Percentiles rank a stretch among this genome's conserved stretches.
Conservation (phyloP, 2,888 invertebrate genomes). For the Ophion ventricosus region DNA sequence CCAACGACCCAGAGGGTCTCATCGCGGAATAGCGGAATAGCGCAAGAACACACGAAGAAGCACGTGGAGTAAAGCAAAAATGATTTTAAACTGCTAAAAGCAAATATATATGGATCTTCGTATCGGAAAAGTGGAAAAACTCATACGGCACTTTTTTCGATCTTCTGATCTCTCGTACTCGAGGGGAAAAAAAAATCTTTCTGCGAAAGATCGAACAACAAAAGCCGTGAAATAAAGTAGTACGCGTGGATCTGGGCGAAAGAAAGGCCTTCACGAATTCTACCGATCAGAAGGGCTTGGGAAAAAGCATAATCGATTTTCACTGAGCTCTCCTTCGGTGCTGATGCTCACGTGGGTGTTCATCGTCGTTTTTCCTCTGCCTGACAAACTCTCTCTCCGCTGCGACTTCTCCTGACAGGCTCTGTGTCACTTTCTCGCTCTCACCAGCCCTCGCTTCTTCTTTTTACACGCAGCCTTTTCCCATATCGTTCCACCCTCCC, state of each 20-base stretch:
- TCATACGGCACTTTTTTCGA: too few relatives aligned
- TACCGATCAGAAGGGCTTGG: constrained; percentile 23
- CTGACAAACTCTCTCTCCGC: constrained; percentile 36
- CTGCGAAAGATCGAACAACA: constrained; percentile 32
- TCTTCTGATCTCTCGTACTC: neutral
- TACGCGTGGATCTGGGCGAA: constrained; percentile 35
- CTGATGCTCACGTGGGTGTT: constrained; percentile 7
- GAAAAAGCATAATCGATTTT: constrained; percentile 59
- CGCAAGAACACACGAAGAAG: too few relatives aligned
- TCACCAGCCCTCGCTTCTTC: neutral
- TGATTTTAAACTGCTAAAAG: too few relatives aligned
- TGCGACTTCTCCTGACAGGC: neutral
- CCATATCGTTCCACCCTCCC: constrained; percentile 54
- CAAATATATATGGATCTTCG: too few relatives aligned
- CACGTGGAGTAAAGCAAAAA: too few relatives aligned
- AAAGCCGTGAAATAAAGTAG: constrained; percentile 14
- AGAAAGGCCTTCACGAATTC: constrained; percentile 19
- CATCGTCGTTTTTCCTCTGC: constrained; percentile 24
- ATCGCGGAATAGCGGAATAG: too few relatives aligned
- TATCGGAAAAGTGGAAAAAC: too few relatives aligned
- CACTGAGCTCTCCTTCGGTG: constrained; percentile 27
- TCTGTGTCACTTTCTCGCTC: constrained; percentile 24
- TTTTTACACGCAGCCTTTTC: constrained; percentile 7
- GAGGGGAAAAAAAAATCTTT: neutral
- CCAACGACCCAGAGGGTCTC: too few relatives aligned